Evolutionary conservation across 2,113 vertebrate species (phyloP), one percentile per base, ranked within the genome.

Genomic region (Trachemys scripta): DNA sequence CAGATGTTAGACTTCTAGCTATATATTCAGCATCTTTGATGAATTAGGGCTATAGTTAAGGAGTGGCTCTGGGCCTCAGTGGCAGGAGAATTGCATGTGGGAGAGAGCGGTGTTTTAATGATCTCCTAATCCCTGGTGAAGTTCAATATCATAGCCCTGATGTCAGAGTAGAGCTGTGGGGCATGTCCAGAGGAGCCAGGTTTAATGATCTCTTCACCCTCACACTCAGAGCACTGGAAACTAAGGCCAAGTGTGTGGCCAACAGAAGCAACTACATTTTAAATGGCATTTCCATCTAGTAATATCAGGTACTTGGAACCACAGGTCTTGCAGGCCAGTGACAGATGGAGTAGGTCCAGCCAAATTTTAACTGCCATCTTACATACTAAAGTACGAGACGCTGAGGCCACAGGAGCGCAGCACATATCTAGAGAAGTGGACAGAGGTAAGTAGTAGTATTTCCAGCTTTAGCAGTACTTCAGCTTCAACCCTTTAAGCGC

Each of bases 401-500:
- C 65, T 5, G 56, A 42, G 56, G 54, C 1, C 0, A 50, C 6
- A 82, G 75, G 92, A 45, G 13, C 25, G 56, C 62, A 19, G 53
- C 88, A 10, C 0, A 2, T 19, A 38, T 22, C 0, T 13, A 53
- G 19, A 22, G n/a, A 35, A 72, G 19, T 38, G 17, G 19, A 24
- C 69, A 75, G 69, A 75, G 19, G 69, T 42, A 42, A 24, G n/a
- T 10, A 42, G 19, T 38, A 42, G 38, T 42, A 75, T 42, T 75
- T 75, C 20, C n/a, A 5, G 69, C n/a, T 42, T n/a, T 12, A 38
- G 69, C n/a, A 75, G 19, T 22, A 22, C 38, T 75, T 42, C n/a
- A 75, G 62, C 62, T 65, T 65, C 62, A 65, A 65, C 13, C 31
- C 31, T 14, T 3, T 35, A 35, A 65, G 29, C 3, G 10, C 59